Conservation (phyloP, 2,113 vertebrate genomes). For the Corvus hawaiiensis region DNA sequence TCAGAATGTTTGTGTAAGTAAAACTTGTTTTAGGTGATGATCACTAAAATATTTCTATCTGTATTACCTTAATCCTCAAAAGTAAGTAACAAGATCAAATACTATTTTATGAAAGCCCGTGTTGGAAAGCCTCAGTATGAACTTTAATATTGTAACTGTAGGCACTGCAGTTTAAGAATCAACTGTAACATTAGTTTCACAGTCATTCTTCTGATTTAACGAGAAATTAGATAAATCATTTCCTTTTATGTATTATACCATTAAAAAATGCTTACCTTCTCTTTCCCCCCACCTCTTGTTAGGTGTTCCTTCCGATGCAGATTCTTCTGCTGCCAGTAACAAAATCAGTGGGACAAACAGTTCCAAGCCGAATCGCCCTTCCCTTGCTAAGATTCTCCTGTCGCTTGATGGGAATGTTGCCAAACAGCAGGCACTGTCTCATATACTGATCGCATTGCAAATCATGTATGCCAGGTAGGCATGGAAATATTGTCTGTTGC, state of each 20-base stretch:
- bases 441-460: slow-evolving; percentile 90
- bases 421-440: slow-evolving; percentile 94
- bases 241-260: neutral
- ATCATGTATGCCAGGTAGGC: slow-evolving; percentile 95
- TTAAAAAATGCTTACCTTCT: neutral
- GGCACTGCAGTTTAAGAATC: neutral
- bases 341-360: slow-evolving; percentile 85
- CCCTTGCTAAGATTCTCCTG: slow-evolving; percentile 93
- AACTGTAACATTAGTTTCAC: neutral
- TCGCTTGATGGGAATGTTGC: slow-evolving; percentile 91
- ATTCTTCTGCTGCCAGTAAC: slow-evolving; percentile 86
- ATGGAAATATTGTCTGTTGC: neutral
- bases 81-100: neutral
- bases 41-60: neutral
- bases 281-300: neutral
- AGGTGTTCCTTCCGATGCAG: slow-evolving; percentile 94
- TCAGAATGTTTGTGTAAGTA: neutral
- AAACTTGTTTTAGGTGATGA: neutral
- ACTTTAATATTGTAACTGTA: neutral
- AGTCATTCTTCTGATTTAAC: neutral
- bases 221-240: neutral
- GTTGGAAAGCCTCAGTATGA: neutral
- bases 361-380: slow-evolving; percentile 88
- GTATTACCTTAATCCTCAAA: neutral
- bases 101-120: neutral